These are phyloP conservation scores for Xestia rhomboidea DNA, from an alignment of 2,888 invertebrate genomes.

Conservation along the genomic window DNA sequence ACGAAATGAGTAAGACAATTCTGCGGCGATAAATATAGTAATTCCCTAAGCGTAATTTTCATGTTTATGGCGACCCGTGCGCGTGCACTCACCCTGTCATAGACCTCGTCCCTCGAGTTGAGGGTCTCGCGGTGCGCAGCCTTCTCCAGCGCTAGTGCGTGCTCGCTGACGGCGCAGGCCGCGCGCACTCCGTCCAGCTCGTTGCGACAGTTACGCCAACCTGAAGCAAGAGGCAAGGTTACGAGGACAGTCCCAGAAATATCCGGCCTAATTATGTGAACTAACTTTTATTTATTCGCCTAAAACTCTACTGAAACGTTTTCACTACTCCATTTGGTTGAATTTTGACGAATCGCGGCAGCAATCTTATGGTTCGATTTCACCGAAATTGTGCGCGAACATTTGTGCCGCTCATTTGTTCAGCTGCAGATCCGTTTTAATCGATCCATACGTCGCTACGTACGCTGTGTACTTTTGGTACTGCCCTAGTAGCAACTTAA, in stretches of 20 bases:
- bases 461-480: too few species aligned
- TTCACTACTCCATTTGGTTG: too few species aligned
- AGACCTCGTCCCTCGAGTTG: constrained; percentile 76
- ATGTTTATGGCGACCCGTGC: background rate
- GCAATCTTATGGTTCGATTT: too few species aligned
- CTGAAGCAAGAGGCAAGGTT: constrained; percentile 61
- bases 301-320: too few species aligned
- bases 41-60: background rate
- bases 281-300: too few species aligned
- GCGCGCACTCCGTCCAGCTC: constrained; percentile 81
- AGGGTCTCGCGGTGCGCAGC: constrained; percentile 76
- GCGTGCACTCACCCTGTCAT: constrained; percentile 67
- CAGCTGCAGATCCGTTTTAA: too few species aligned
- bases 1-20: background rate
- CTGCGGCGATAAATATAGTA: background rate
- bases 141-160: constrained; percentile 78
- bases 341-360: too few species aligned
- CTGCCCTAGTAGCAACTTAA: too few species aligned
- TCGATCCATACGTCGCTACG: too few species aligned
- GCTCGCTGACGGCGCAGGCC: constrained; percentile 72
- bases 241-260: background rate
- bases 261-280: background rate
- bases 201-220: constrained; percentile 86
- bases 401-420: too few species aligned
- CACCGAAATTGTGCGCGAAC: too few species aligned